Percentiles rank a stretch among this genome's conserved stretches.
phyloP scores from a whole-genome alignment of 1,140 invertebrate species.

The Trissolcus basalis region DNA sequence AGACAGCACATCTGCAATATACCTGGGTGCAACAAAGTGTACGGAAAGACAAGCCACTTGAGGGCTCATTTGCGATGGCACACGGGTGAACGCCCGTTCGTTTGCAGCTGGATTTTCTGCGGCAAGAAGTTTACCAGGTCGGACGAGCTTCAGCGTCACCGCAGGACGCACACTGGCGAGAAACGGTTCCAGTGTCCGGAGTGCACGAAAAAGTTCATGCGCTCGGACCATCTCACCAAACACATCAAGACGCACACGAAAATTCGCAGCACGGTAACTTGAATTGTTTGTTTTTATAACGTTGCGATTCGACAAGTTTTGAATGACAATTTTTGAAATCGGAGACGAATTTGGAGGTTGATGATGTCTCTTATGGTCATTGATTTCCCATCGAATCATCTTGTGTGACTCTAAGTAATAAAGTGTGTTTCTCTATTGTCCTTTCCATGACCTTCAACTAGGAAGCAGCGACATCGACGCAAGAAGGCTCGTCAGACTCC shows the following conservation, averaged over 20 bases:
- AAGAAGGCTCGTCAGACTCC: conserved; percentile 79
- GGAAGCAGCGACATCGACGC: conserved; percentile 80
- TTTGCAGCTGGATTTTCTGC: conserved; percentile 95
- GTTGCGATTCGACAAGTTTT: too few species aligned
- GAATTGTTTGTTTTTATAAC: conserved; percentile 2
- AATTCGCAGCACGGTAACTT: conserved; percentile 80
- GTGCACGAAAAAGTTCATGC: conserved; percentile 94
- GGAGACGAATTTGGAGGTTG: not conserved
- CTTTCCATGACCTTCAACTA: conserved; percentile 56
- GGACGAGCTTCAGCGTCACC: conserved; percentile 95
- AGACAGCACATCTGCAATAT: conserved; percentile 98
- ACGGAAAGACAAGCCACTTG: conserved; percentile 97
- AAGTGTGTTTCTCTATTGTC: conserved; percentile 21
- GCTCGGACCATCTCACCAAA: conserved; percentile 94
- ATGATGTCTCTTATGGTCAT: too few species aligned
- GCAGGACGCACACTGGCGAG: conserved; percentile 95
- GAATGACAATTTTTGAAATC: too few species aligned
- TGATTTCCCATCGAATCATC: too few species aligned
- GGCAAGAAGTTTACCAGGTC: conserved; percentile 98
- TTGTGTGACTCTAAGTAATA: not conserved
- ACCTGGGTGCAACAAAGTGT: conserved; percentile 94
- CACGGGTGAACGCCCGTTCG: conserved; percentile 97
- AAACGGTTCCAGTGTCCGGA: conserved; percentile 94
- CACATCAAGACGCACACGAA: conserved; percentile 95
- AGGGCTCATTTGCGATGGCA: conserved; percentile 96